Conservation (phyloP, 1,140 invertebrate species). For the Globodera rostochiensis region DNA sequence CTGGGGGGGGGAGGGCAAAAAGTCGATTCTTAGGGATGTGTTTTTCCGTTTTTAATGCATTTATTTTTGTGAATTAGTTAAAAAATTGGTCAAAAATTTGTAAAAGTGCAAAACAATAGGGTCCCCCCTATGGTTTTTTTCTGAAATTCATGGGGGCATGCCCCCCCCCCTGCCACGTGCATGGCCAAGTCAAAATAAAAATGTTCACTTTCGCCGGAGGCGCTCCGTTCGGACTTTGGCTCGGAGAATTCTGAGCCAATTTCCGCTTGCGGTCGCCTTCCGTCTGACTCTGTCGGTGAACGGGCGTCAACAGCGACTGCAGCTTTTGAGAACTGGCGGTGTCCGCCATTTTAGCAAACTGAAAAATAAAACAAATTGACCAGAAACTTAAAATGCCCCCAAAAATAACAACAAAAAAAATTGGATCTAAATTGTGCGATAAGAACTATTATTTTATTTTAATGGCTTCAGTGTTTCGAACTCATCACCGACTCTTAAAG, state of each 20-base stretch:
- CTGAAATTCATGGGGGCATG: no score
- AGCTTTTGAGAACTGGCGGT: constrained; percentile 30
- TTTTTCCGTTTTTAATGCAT: no score
- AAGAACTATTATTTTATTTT: not conserved
- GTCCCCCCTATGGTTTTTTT: no score
- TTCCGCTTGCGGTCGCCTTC: constrained; percentile 14
- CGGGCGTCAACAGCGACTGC: constrained; percentile 39
- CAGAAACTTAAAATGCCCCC: not conserved
- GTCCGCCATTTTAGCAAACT: constrained; percentile 25
- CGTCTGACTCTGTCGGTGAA: constrained; percentile 24
- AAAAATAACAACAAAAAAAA: not conserved
- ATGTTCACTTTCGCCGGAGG: constrained; percentile 40
- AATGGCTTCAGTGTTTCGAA: constrained; percentile 29
- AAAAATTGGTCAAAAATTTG: no score
- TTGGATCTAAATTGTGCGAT: no score
- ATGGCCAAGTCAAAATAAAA: not conserved
- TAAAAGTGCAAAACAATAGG: no score
- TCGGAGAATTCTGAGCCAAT: not conserved
- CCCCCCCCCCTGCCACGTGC: no score
- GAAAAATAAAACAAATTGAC: not conserved
- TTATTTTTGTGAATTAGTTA: no score
- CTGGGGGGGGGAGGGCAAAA: no score
- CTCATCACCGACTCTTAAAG: constrained; percentile 1
- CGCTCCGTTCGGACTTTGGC: constrained; percentile 20
- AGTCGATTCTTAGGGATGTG: no score